Conservation (phyloP, 2,888 invertebrate species). For the Eristalis intricaria region DNA sequence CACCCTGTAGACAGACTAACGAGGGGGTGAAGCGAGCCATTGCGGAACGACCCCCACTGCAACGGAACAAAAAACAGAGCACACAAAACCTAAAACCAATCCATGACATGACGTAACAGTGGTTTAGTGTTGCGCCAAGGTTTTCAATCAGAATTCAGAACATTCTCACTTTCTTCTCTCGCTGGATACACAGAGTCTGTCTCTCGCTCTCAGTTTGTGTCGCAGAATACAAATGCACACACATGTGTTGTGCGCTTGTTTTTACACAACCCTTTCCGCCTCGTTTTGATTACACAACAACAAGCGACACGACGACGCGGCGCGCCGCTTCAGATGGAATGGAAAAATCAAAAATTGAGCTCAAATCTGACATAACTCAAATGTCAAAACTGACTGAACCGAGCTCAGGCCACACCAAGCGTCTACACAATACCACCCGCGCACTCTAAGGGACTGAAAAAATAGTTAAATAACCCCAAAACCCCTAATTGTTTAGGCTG, state of each 20-base stretch:
- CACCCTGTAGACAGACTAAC: conserved; percentile 31
- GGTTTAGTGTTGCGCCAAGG: conserved; percentile 21
- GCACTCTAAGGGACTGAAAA: background rate
- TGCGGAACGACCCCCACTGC: background rate
- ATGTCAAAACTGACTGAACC: background rate
- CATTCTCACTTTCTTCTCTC: conserved; percentile 32
- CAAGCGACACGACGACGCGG: background rate
- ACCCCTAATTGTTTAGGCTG: conserved; percentile 52
- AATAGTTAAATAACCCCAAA: conserved; percentile 50
- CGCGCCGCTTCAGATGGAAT: conserved; percentile 15
- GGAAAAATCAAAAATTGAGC: background rate
- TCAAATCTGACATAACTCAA: background rate
- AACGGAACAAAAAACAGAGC: conserved; percentile 7
- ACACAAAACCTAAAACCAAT: conserved; percentile 23
- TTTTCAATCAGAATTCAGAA: background rate
- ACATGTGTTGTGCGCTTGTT: conserved; percentile 13
- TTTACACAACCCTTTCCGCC: conserved; percentile 38
- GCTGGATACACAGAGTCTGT: conserved; percentile 23
- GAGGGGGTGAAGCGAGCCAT: conserved; percentile 21
- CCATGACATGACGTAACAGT: conserved; percentile 63
- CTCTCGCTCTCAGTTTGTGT: no score
- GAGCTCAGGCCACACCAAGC: background rate
- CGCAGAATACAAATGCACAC: background rate
- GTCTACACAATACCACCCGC: background rate
- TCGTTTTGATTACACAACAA: conserved; percentile 62